Evolutionary conservation across 2,888 invertebrate species (phyloP).

Genomic region (Meta bourneti): DNA sequence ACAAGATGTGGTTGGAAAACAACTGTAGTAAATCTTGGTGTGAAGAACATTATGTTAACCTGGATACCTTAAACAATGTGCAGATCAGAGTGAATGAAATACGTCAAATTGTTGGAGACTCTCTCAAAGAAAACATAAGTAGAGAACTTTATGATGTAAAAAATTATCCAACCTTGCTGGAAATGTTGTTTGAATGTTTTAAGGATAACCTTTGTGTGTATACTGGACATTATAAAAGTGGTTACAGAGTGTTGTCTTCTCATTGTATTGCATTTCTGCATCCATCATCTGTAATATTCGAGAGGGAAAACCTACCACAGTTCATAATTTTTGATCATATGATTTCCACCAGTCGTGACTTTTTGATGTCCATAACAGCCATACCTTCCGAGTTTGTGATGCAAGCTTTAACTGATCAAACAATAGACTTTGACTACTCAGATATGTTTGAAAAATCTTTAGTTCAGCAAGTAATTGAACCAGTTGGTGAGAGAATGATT

Average conservation of each 20-base stretch:
- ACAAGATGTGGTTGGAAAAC: constrained; percentile 49
- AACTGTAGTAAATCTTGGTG: constrained; percentile 39
- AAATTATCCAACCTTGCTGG: not conserved
- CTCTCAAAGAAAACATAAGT: constrained; percentile 39
- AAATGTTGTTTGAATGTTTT: constrained; percentile 67
- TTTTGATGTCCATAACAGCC: constrained; percentile 47
- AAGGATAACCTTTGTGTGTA: constrained; percentile 59
- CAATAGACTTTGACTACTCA: constrained; percentile 31
- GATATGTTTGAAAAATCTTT: constrained; percentile 57
- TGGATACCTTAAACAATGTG: constrained; percentile 35
- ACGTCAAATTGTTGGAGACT: constrained; percentile 37
- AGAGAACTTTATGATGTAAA: constrained; percentile 15
- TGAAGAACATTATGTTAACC: constrained; percentile 32
- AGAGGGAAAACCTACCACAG: constrained; percentile 47
- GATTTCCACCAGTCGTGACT: constrained; percentile 15
- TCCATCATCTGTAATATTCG: constrained; percentile 62
- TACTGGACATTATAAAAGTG: constrained; percentile 67
- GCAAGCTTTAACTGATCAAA: constrained; percentile 13
- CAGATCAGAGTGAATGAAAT: constrained; percentile 53
- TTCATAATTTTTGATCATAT: constrained; percentile 69
- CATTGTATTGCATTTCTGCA: constrained; percentile 55
- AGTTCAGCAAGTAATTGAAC: constrained; percentile 54
- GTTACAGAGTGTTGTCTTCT: constrained; percentile 41
- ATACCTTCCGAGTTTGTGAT: constrained; percentile 35
- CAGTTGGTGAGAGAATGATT: constrained; percentile 64